Conservation (phyloP, 2,888 invertebrate genomes). For the Bursaphelenchus okinawaensis region DNA sequence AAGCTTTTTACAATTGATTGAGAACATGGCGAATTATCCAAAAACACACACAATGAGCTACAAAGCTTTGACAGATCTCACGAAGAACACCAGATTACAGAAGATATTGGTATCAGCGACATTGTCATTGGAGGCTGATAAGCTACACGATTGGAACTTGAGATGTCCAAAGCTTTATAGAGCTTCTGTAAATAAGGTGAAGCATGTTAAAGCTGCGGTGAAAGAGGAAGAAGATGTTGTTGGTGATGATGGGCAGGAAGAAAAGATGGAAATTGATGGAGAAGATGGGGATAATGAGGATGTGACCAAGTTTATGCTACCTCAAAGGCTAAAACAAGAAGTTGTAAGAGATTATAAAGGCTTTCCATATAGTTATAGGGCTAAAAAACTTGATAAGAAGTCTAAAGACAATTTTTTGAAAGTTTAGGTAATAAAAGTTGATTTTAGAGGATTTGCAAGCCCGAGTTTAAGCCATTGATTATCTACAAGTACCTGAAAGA, state of each 20-base stretch:
- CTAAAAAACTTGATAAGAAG: too few relatives aligned
- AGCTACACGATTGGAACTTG: slow-evolving; percentile 77
- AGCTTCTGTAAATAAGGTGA: slow-evolving; percentile 29
- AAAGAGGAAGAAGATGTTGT: not conserved
- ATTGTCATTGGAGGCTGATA: slow-evolving; percentile 74
- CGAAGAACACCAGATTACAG: slow-evolving; percentile 62
- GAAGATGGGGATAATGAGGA: slow-evolving; percentile 4
- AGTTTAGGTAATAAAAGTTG: not conserved
- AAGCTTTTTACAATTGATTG: slow-evolving; percentile 80
- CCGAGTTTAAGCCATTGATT: slow-evolving; percentile 26
- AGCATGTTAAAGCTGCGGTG: slow-evolving; percentile 5
- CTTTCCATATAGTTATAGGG: too few relatives aligned
- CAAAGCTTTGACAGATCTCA: not conserved
- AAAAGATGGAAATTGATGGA: not conserved
- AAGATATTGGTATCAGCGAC: slow-evolving; percentile 96
- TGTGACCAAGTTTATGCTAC: slow-evolving; percentile 16
- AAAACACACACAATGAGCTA: slow-evolving; percentile 5
- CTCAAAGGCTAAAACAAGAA: slow-evolving; percentile 23
- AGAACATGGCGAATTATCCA: slow-evolving; percentile 60
- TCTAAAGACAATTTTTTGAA: too few relatives aligned
- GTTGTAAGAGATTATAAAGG: slow-evolving; percentile 18
- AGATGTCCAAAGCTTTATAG: slow-evolving; percentile 83
- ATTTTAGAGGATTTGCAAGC: slow-evolving; percentile 26
- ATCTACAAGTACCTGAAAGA: slow-evolving; percentile 23
- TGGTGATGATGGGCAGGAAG: slow-evolving; percentile 1